phyloP scores from a whole-genome alignment of 2,888 invertebrate genomes.

The Acholoe squamosa region DNA sequence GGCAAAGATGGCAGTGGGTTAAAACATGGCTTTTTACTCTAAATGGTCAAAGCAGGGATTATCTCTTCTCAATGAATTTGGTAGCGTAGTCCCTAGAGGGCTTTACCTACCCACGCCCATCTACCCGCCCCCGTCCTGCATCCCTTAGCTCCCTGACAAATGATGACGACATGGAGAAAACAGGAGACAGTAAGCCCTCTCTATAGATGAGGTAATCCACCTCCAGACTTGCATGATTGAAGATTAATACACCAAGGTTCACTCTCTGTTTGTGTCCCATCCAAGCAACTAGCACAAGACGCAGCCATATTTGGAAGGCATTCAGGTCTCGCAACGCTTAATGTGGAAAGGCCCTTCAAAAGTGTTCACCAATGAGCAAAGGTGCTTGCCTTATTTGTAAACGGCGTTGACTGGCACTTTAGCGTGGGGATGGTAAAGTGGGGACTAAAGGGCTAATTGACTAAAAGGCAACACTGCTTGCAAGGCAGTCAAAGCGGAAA shows the following conservation, averaged over 20 bases:
- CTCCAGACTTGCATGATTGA: conserved; percentile 21
- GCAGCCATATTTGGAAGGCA: conserved; percentile 42
- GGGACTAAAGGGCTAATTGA: not conserved
- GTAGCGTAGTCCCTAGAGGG: too few species aligned
- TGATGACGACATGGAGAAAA: not conserved
- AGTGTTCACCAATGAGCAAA: not conserved
- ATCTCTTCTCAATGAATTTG: too few species aligned
- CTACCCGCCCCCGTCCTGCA: too few species aligned
- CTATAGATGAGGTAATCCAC: not conserved
- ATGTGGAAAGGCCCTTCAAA: not conserved
- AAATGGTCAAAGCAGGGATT: not conserved
- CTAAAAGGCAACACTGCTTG: not conserved
- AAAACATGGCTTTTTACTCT: not conserved
- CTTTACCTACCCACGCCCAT: too few species aligned
- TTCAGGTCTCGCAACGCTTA: conserved; percentile 46
- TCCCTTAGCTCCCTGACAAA: not conserved
- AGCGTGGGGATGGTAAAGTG: not conserved
- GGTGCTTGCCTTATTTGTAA: conserved; percentile 15
- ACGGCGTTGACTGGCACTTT: not conserved
- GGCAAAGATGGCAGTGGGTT: too few species aligned
- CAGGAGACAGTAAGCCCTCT: not conserved
- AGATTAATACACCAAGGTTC: conserved; percentile 31
- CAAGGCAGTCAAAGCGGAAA: conserved; percentile 21
- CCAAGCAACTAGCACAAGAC: not conserved
- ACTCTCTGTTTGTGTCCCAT: not conserved